A percentile compares a stretch with the other conserved stretches of the same genome.
phyloP scores from a whole-genome alignment of 2,113 vertebrate species.

The Brachyhypopomus occidentalis region DNA sequence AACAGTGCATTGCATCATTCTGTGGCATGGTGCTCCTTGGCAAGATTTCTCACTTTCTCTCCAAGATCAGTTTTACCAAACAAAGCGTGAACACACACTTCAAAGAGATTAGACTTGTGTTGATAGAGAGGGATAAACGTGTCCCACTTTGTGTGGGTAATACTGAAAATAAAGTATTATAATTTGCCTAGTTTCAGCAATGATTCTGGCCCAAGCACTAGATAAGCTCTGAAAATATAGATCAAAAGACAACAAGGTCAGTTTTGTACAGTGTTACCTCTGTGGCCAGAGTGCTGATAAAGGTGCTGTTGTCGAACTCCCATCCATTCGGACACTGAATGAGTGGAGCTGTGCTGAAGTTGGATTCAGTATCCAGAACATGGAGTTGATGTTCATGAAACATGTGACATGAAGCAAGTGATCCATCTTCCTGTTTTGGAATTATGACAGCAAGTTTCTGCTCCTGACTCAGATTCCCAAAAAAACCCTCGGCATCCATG shows the following conservation, averaged over 20 bases:
- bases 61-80: too few relatives aligned
- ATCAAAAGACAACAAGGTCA: background rate
- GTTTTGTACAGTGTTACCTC: conserved; percentile 71
- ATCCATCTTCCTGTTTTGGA: conserved; percentile 70
- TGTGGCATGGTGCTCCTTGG: too few relatives aligned
- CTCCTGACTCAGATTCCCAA: conserved; percentile 71
- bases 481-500: conserved; percentile 48
- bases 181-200: background rate
- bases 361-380: conserved; percentile 69
- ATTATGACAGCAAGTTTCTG: conserved; percentile 72
- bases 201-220: background rate
- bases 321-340: conserved; percentile 79
- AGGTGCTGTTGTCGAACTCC: conserved; percentile 80
- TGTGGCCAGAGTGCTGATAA: conserved; percentile 82
- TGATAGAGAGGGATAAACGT: too few relatives aligned
- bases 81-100: too few relatives aligned
- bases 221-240: too few relatives aligned
- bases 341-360: conserved; percentile 33
- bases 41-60: too few relatives aligned
- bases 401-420: conserved; percentile 77
- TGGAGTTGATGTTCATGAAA: conserved; percentile 74
- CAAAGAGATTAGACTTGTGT: too few relatives aligned
- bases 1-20: too few relatives aligned
- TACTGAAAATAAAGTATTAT: background rate
- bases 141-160: too few relatives aligned